Conservation (phyloP, 2,797 vertebrate genomes). For the Enteromius thamalakanensis region DNA sequence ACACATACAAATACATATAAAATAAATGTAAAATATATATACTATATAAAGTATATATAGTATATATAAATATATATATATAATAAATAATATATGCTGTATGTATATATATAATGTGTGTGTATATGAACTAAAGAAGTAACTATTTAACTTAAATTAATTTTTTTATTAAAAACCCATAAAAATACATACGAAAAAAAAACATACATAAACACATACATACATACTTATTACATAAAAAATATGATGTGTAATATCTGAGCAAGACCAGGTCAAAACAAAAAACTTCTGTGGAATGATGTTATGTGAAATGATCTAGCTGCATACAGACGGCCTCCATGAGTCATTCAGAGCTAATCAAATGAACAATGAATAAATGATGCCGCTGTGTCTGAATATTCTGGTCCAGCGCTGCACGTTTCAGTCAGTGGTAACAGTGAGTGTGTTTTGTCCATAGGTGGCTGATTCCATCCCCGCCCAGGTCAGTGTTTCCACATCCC, state of each 20-base stretch:
- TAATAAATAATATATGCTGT: too few species aligned
- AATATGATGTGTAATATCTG: not conserved
- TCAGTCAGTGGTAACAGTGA: constrained; percentile 65
- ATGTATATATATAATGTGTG: too few species aligned
- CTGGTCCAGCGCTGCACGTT: constrained; percentile 20
- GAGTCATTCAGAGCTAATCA: not conserved
- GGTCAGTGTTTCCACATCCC: constrained; percentile 73
- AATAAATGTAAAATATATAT: too few species aligned
- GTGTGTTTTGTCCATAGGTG: constrained; percentile 80
- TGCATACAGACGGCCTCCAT: not conserved
- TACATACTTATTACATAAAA: not conserved
- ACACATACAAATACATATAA: too few species aligned
- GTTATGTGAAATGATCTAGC: not conserved
- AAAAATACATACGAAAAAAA: not conserved
- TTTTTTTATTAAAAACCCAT: not conserved
- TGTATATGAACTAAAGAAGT: not conserved
- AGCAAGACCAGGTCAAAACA: not conserved
- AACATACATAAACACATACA: not conserved
- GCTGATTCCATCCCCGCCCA: constrained; percentile 81
- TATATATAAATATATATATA: too few species aligned
- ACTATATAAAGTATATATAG: too few species aligned
- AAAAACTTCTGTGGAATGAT: not conserved
- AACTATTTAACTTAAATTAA: not conserved
- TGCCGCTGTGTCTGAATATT: constrained; percentile 14
- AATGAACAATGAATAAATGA: constrained; percentile 30